A percentile compares a stretch with the other conserved stretches of the same genome.
Evolutionary conservation across 2,113 vertebrate species (phyloP).

Genomic region (Sakesphorus luctuosus): DNA sequence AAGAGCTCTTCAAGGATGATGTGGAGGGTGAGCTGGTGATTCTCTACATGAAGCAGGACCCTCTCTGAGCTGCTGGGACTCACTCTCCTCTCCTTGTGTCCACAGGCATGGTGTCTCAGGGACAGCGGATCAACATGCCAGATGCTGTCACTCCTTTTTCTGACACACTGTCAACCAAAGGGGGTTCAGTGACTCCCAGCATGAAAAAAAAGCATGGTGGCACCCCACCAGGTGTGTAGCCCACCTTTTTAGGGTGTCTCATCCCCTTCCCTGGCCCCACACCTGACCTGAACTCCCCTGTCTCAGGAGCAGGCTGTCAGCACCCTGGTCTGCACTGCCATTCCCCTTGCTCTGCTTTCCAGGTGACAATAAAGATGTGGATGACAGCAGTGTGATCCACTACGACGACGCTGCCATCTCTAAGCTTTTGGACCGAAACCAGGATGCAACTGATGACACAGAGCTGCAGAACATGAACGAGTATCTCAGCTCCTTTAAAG

Average conservation of each 20-base stretch:
- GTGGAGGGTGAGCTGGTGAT: conserved; percentile 82
- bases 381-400: conserved; percentile 96
- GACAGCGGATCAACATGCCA: conserved; percentile 57
- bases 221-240: conserved; percentile 73
- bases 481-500: conserved; percentile 99
- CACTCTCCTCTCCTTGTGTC: background rate
- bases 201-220: conserved; percentile 75
- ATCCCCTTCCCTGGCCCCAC: fast-evolving
- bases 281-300: background rate
- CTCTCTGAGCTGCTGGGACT: background rate
- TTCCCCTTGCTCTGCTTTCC: background rate
- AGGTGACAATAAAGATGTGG: conserved; percentile 95
- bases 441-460: conserved; percentile 92
- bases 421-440: conserved; percentile 94
- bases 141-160: conserved; percentile 67
- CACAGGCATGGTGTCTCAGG: conserved; percentile 78
- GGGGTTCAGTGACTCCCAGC: conserved; percentile 52
- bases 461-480: conserved; percentile 99
- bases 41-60: fast-evolving
- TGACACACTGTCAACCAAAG: conserved; percentile 62
- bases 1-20: conserved; percentile 98
- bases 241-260: fast-evolving
- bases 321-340: fast-evolving
- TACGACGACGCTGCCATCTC: conserved; percentile 95
- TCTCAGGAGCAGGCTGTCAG: fast-evolving